Evolutionary conservation across 30 jellyfish, hydroid and myxozoan species (phyloP).

Genomic region (Morbakka virulenta): DNA sequence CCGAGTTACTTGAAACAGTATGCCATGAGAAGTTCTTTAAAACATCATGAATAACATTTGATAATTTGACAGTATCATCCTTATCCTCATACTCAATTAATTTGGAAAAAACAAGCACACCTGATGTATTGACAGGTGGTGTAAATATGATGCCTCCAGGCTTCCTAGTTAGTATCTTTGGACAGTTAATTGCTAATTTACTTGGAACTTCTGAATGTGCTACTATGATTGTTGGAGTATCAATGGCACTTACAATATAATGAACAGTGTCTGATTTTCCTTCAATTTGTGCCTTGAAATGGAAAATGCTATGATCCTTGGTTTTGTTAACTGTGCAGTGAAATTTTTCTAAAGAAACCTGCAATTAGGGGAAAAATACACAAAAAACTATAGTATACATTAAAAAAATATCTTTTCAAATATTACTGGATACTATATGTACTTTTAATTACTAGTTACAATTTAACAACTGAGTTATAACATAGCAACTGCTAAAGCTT

Average conservation of each 20-base stretch:
- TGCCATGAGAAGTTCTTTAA: slow-evolving; percentile 51
- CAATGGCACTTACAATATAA: slow-evolving; percentile 73
- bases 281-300: slow-evolving; percentile 40
- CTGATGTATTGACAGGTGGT: slow-evolving; percentile 40
- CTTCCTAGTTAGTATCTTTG: slow-evolving; percentile 29
- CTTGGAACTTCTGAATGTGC: slow-evolving; percentile 53
- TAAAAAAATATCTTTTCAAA: no score
- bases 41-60: slow-evolving; percentile 18
- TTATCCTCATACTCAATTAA: slow-evolving; percentile 54
- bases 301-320: slow-evolving; percentile 15
- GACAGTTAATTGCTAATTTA: slow-evolving; percentile 16
- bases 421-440: no score
- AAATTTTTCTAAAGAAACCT: no score
- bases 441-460: no score
- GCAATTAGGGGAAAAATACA: no score
- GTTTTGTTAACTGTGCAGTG: no score
- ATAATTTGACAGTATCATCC: slow-evolving; percentile 46
- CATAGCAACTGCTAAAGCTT: no score
- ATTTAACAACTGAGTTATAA: no score
- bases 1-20: no score
- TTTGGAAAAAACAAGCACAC: slow-evolving; percentile 55
- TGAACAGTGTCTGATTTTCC: slow-evolving; percentile 62
- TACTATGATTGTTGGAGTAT: slow-evolving; percentile 61
- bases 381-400: no score
- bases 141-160: slow-evolving; percentile 22